Evolutionary conservation across 2,888 invertebrate genomes (phyloP).

Genomic region (Emesis furor): DNA sequence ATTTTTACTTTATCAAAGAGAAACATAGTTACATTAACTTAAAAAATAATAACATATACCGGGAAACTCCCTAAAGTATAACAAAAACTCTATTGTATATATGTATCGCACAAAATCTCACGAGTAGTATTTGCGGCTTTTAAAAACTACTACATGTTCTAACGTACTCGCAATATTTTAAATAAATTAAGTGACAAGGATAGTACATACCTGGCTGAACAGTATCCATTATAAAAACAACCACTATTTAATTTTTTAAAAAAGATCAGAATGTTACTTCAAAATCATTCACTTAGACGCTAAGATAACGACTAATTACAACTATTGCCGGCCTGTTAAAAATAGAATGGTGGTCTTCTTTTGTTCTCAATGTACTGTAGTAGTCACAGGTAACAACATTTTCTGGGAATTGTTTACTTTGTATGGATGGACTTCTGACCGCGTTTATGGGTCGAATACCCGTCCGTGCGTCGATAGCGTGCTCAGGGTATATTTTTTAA

Average conservation of each 20-base stretch:
- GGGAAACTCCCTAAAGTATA: not conserved
- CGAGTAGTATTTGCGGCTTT: not conserved
- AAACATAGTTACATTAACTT: not conserved
- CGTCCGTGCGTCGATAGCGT: no score
- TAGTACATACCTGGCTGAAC: not conserved
- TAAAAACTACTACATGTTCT: not conserved
- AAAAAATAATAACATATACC: not conserved
- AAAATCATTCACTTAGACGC: not conserved
- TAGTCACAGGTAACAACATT: no score
- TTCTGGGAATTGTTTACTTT: no score
- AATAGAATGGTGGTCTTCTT: no score
- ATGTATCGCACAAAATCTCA: not conserved
- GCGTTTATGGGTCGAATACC: no score
- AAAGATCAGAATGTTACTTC: not conserved
- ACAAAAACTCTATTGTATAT: not conserved
- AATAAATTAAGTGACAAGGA: not conserved
- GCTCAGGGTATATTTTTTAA: no score
- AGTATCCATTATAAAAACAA: not conserved
- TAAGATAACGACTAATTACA: no score
- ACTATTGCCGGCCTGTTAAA: no score
- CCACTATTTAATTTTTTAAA: not conserved
- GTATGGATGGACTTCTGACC: no score
- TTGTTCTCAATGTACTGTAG: no score
- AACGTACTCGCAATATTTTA: constrained; percentile 7
- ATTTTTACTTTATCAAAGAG: not conserved